phyloP scores from a whole-genome alignment of 2,113 vertebrate species.

The Nematolebias whitei region DNA sequence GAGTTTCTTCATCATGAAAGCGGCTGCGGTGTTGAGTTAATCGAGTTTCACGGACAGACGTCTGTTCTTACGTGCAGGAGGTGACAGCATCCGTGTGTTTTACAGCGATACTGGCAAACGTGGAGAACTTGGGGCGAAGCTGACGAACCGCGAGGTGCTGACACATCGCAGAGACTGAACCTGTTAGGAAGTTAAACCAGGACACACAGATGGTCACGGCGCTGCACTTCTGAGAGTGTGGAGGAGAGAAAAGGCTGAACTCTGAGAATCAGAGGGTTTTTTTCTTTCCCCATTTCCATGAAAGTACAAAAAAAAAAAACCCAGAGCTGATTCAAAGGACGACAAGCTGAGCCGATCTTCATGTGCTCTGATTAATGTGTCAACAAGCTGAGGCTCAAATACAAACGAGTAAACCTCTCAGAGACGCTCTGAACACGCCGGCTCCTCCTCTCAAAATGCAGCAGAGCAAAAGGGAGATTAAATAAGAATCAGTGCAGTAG shows the following conservation, averaged over 20 bases:
- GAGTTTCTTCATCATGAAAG: conserved; percentile 32
- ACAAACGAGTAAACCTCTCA: conserved; percentile 20
- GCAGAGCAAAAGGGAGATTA: conserved; percentile 30
- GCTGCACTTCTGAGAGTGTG: not conserved
- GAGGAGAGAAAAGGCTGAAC: too few species aligned
- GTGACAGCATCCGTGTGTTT: conserved; percentile 18
- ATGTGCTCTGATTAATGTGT: conserved; percentile 4
- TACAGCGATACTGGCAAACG: conserved; percentile 34
- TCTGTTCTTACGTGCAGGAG: conserved; percentile 15
- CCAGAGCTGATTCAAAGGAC: conserved; percentile 2
- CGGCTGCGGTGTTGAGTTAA: conserved; percentile 31
- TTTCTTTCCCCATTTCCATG: not conserved
- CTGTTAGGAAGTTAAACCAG: conserved; percentile 8
- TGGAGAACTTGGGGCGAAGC: conserved; percentile 10
- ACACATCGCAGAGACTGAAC: conserved; percentile 21
- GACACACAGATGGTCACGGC: conserved; percentile 3
- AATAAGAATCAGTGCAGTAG: conserved; percentile 38
- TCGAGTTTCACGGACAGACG: conserved; percentile 16
- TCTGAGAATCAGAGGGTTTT: not conserved
- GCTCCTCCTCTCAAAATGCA: conserved; percentile 21
- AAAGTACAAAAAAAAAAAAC: conserved; percentile 8
- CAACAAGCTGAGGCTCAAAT: conserved; percentile 26
- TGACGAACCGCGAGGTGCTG: conserved; percentile 20
- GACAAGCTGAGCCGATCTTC: not conserved
- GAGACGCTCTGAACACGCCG: conserved; percentile 32